Evolutionary conservation across 2,113 vertebrate species (phyloP), one percentile per base, ranked within the genome.

Genomic region (Anarrhichthys ocellatus): DNA sequence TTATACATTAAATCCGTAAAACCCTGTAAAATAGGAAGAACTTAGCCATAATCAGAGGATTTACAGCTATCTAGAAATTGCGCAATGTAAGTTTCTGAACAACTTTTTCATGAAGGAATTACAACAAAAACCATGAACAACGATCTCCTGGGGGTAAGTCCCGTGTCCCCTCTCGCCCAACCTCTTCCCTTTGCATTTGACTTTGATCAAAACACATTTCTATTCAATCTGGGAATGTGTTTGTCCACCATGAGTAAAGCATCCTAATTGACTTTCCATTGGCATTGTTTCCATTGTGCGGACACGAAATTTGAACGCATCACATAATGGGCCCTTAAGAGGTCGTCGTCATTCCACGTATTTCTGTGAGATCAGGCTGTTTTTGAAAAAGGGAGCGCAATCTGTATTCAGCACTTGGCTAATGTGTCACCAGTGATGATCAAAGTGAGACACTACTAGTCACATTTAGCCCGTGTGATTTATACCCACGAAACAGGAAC

Each of bases 381-480:
- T 61, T 61, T 32, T 29, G 14, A 17, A 6, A 15, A 8, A 24
- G 52, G 66, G 69, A 76, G 40, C 17, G 6, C 24, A 70, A 82
- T 91, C 77, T 80, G 84, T 81, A 88, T 91, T 91, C 89, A 46
- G 67, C 38, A 54, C 80, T 46, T 14, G 24, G 66, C 83, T 85
- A 73, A 82, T 71, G 67, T 78, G 89, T 92, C 85, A 88, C 72
- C 85, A 89, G 78, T 64, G 82, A 84, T 90, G 84, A 90, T 90
- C 86, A 89, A 88, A 90, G 76, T 54, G 80, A 88, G 87, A 82
- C 71, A 66, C 74, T 32, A 61, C 75, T 14, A 61, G 84, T 78
- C 89, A 78, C 86, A 84, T 88, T 90, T 75, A 89, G 89, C 81
- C 66, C 42, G 66, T 65, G 84, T 89, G 89, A 91, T 92, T 93